A percentile compares a stretch with the other conserved stretches of the same genome.
These are phyloP conservation scores for Agrilus planipennis DNA, from an alignment of 1,140 invertebrate genomes.

Conservation along the genomic window DNA sequence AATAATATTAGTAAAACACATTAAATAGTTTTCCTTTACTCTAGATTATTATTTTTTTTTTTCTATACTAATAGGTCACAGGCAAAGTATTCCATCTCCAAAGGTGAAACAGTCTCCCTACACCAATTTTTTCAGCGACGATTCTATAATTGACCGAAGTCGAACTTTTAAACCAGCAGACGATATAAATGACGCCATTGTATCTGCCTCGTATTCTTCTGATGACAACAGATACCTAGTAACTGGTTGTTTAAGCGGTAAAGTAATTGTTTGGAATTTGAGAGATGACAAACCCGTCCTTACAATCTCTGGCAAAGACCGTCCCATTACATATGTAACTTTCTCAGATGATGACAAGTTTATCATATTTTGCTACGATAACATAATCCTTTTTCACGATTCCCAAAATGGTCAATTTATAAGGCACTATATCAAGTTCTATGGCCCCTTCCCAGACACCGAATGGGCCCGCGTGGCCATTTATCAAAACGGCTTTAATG, in stretches of 20 bases:
- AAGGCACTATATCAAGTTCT: constrained; percentile 35
- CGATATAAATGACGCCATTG: constrained; percentile 3
- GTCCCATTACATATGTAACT: constrained; percentile 1
- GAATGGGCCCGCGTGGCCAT: constrained; percentile 26
- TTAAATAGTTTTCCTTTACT: too few species aligned
- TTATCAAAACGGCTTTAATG: constrained; percentile 28
- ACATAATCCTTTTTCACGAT: constrained; percentile 2
- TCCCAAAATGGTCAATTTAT: background rate
- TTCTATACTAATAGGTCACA: background rate
- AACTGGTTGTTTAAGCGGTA: background rate
- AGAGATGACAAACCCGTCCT: background rate
- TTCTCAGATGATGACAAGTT: constrained; percentile 5
- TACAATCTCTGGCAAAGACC: background rate
- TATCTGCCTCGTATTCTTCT: constrained; percentile 9
- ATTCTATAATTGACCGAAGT: background rate
- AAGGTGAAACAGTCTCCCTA: constrained; percentile 4
- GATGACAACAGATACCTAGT: constrained; percentile 1
- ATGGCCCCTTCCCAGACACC: constrained; percentile 28
- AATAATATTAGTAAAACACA: too few species aligned
- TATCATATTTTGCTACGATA: constrained; percentile 6
- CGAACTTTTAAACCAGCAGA: background rate
- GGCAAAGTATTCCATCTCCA: constrained; percentile 6
- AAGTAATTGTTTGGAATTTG: background rate
- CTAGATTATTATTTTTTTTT: too few species aligned
- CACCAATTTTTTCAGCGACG: constrained; percentile 3